Conservation (phyloP, 2,113 vertebrate genomes). For the Stegostoma tigrinum region DNA sequence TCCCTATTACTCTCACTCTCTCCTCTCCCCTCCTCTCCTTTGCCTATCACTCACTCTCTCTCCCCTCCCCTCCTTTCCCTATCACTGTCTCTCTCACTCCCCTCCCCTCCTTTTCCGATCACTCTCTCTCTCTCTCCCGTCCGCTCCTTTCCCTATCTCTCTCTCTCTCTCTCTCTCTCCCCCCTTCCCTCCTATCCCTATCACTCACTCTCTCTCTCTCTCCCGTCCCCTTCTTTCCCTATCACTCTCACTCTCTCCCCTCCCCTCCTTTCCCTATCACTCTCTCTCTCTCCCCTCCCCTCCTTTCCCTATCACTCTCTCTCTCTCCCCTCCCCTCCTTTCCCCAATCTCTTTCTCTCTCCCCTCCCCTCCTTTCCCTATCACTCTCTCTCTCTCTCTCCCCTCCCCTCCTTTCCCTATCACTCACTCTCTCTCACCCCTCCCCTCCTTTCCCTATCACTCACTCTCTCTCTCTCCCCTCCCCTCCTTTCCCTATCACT, state of each 20-base stretch:
- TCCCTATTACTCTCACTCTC: not conserved
- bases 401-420: not conserved
- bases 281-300: constrained; percentile 38
- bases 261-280: not conserved
- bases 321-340: not conserved
- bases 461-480: too few species aligned
- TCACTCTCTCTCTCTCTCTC: not conserved
- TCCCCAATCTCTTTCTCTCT: not conserved
- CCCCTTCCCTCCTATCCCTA: not conserved
- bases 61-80: constrained; percentile 32
- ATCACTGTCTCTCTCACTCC: not conserved
- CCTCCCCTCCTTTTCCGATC: too few species aligned
- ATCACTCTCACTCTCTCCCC: not conserved
- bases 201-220: constrained; percentile 15
- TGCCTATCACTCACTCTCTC: too few species aligned
- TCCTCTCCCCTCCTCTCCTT: not conserved
- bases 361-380: not conserved
- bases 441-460: not conserved
- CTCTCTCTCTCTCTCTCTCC: not conserved
- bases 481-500: not conserved
- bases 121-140: too few species aligned
- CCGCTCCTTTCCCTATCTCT: too few species aligned
- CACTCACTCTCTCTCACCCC: not conserved
- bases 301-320: too few species aligned
- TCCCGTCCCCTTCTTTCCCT: constrained; percentile 27